Base-by-base conservation (phyloP, 2,888 invertebrate species). In the Drosophila mettleri region DNA sequence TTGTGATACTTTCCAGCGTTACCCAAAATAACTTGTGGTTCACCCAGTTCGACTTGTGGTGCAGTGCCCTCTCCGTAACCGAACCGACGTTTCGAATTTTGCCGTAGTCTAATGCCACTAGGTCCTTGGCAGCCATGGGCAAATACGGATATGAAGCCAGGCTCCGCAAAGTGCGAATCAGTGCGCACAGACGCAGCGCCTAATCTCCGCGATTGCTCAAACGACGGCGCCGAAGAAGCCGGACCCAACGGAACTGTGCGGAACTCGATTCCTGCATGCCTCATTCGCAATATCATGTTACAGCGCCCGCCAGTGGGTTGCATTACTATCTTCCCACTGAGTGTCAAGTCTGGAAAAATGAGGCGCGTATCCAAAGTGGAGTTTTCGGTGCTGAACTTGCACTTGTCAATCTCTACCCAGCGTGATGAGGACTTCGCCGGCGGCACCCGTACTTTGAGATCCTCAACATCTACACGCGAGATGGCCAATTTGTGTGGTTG, bases 111-210 rank as follows among this genome's bases (percentile, higher is more conserved):
- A 10, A 90, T 89, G 12, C 90, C 91, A 29, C 80, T 86, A 4
- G 90, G 90, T 55, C 90, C 94, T 83, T 95, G 95, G 85, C 97
- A 97, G 0, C 96, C 96, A 74, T 96, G 96, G 0, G 97, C 97
- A 86, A 97, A 97, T 0, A 97, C 96, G 45, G 96, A 96, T 34
- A 96, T 95, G 82, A 97, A 97, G 14, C 96, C 95, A 0, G 97
- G 97, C 81, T 97, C 97, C 0, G 96, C 94, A 85, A 97, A 97
- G 89, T 96, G 96, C 0, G 96, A 96, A 87, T 96, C 96, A 0
- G 96, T 96, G 90, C 95, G 94, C 20, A 92, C 91, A 0, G 92
- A 90, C 12, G 92, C 91, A 1, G 90, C 78, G 10, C 89, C 88
- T 27, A 80, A 46, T 38, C 91, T 83, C 4, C 91, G 75, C 0